Conservation (phyloP, 2,797 vertebrate species). For the Poeciliopsis turneri region DNA sequence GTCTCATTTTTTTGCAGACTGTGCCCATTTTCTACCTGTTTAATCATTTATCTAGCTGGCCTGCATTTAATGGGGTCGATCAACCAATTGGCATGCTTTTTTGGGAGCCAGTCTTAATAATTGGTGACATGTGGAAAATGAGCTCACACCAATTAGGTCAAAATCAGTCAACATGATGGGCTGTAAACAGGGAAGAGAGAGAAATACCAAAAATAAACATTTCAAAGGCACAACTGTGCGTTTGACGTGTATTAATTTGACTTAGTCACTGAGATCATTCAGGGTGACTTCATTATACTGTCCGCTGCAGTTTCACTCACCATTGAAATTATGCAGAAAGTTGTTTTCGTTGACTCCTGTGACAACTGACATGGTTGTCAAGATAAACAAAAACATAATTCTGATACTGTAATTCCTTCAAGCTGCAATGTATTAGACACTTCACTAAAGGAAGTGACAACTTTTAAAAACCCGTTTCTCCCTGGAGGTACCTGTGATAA, state of each 20-base stretch:
- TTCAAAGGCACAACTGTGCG: background rate
- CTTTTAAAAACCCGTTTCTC: constrained; percentile 17
- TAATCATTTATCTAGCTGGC: constrained; percentile 44
- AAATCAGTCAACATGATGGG: background rate
- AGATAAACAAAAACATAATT: constrained; percentile 9
- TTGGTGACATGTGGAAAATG: background rate
- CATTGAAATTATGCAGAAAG: constrained; percentile 10
- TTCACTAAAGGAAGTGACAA: constrained; percentile 6
- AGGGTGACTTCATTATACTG: background rate
- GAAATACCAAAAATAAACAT: background rate
- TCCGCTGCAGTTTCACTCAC: background rate
- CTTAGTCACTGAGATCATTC: background rate
- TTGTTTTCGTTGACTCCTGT: constrained; percentile 18
- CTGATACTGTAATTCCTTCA: constrained; percentile 10
- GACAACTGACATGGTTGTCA: constrained; percentile 23
- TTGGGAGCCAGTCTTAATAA: background rate
- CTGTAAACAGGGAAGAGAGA: background rate
- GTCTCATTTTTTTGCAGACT: constrained; percentile 29
- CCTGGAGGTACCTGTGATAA: constrained; percentile 22
- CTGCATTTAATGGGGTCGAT: background rate
- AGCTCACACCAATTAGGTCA: background rate
- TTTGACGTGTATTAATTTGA: background rate
- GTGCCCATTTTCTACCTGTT: constrained; percentile 22
- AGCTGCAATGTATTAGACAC: constrained; percentile 13
- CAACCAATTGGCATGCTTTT: background rate